Evolutionary conservation across 1,140 invertebrate species (phyloP).

Genomic region (Apis dorsata): DNA sequence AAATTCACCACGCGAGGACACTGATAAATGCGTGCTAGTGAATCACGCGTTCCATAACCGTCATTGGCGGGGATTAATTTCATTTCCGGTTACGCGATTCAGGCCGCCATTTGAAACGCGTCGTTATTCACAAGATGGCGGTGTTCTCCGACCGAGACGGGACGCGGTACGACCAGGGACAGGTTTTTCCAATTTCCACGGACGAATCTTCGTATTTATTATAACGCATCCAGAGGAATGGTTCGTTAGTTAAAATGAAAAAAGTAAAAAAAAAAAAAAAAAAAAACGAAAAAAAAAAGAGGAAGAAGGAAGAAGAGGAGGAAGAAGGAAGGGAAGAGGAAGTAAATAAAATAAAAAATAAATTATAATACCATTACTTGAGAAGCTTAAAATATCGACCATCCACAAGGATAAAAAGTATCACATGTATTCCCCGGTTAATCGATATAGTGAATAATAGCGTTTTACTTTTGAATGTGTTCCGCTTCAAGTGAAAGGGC

Average conservation of each 20-base stretch:
- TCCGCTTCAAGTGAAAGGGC: constrained; percentile 31
- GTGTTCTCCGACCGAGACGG: not conserved
- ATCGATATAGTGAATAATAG: constrained; percentile 46
- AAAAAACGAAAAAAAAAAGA: not conserved
- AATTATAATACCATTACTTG: constrained; percentile 27
- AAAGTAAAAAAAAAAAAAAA: not conserved
- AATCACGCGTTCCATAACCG: not conserved
- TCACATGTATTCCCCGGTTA: constrained; percentile 43
- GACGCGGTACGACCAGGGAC: not conserved
- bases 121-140: not conserved
- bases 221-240: constrained; percentile 47
- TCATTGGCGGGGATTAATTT: not conserved
- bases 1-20: not conserved
- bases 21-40: not conserved
- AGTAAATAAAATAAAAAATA: constrained; percentile 20
- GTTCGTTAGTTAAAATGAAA: constrained; percentile 26
- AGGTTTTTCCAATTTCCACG: constrained; percentile 34
- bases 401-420: constrained; percentile 27
- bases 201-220: constrained; percentile 37
- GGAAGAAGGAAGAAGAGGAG: not conserved
- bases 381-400: constrained; percentile 43
- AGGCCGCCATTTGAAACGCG: not conserved
- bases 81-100: not conserved
- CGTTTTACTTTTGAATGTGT: constrained; percentile 47
- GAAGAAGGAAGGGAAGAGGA: not conserved